A percentile compares a stretch with the other conserved stretches of the same genome.
Conservation (phyloP, 2,113 vertebrate genomes). For the Ceratotherium simum region DNA sequence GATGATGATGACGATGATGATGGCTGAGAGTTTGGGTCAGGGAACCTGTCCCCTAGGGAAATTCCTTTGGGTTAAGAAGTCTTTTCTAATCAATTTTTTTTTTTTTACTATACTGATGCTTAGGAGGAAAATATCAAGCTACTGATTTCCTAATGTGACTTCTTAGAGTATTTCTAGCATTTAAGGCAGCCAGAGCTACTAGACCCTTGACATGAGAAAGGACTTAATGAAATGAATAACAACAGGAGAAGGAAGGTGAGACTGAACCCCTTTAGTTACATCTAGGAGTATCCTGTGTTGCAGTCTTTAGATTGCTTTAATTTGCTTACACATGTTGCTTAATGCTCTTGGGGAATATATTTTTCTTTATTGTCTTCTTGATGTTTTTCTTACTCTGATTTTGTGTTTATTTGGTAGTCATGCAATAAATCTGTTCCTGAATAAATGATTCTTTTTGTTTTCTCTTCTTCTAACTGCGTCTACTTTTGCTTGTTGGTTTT, state of each 20-base stretch:
- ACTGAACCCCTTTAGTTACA: background rate
- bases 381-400: background rate
- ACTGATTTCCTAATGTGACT: background rate
- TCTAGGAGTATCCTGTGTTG: background rate
- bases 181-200: background rate
- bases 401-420: slow-evolving; percentile 19
- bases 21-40: background rate
- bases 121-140: background rate
- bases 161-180: background rate
- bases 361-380: background rate
- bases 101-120: background rate
- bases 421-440: background rate
- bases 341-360: background rate
- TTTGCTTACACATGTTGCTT: background rate
- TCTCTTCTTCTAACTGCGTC: background rate
- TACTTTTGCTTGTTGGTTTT: background rate
- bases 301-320: background rate
- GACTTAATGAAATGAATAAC: background rate
- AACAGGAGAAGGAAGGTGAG: background rate
- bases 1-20: background rate
- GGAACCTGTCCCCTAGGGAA: background rate
- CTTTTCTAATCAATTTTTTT: background rate
- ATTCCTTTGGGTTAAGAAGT: background rate
- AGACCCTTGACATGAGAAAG: background rate
- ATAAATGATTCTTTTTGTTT: background rate